Percentiles rank a stretch among this genome's conserved stretches.
Conservation (phyloP, 2,113 vertebrate genomes). For the Mesembrinibis cayennensis region DNA sequence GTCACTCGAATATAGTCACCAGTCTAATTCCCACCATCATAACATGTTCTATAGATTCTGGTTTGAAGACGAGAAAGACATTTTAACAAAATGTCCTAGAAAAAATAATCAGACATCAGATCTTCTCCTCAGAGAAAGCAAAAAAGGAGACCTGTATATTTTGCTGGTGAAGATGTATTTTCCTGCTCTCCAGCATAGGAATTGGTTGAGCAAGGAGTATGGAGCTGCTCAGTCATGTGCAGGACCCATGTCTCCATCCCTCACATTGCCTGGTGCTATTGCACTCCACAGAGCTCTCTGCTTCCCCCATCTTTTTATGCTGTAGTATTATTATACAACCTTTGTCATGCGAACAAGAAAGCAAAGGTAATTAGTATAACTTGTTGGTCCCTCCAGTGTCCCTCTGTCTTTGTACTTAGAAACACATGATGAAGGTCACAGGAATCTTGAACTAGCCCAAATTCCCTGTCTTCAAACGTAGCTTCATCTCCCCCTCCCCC, state of each 20-base stretch:
- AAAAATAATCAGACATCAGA: neutral
- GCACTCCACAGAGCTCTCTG: neutral
- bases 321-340: neutral
- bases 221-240: neutral
- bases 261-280: neutral
- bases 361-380: neutral
- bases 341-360: neutral
- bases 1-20: neutral
- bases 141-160: neutral
- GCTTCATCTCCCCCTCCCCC: neutral
- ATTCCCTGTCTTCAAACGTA: neutral
- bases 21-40: neutral
- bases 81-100: neutral
- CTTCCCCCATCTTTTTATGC: neutral
- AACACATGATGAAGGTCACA: neutral
- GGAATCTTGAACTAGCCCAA: neutral
- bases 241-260: neutral
- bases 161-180: neutral
- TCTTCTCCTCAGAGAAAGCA: neutral
- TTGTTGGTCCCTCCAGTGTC: neutral
- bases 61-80: neutral
- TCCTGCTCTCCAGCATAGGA: neutral
- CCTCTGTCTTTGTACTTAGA: neutral
- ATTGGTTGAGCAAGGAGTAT: neutral
- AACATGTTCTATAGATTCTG: neutral